A percentile compares a stretch with the other conserved stretches of the same genome.
These are phyloP conservation scores for Eclectus roratus DNA, from an alignment of 2,113 vertebrate genomes.

Conservation along the genomic window DNA sequence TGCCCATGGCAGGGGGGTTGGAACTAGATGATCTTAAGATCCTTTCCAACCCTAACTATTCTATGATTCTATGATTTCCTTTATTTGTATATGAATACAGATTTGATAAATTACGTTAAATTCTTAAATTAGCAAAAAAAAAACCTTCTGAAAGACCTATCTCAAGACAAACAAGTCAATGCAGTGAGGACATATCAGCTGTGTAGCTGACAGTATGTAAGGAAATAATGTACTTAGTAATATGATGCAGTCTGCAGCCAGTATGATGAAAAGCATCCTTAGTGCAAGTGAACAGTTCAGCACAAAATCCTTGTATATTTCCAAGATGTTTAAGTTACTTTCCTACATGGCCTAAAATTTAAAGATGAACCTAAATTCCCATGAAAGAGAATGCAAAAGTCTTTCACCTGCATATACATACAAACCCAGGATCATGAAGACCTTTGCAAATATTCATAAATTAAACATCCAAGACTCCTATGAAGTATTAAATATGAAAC, in stretches of 20 bases:
- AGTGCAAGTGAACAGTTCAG: not conserved
- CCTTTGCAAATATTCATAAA: not conserved
- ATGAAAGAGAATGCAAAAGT: not conserved
- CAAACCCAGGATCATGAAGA: not conserved
- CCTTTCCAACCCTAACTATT: too few relatives aligned
- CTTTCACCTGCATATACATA: not conserved
- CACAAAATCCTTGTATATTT: not conserved
- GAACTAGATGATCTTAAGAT: too few relatives aligned
- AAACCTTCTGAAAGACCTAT: not conserved
- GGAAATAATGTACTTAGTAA: not conserved
- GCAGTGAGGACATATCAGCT: not conserved
- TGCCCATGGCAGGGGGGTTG: too few relatives aligned
- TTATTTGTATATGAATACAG: not conserved
- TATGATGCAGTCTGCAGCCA: not conserved
- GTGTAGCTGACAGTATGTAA: not conserved
- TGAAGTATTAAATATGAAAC: not conserved
- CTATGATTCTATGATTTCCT: not conserved
- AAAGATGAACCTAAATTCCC: not conserved
- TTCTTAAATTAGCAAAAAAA: not conserved
- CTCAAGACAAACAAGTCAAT: not conserved
- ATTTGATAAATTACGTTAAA: not conserved
- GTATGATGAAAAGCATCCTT: not conserved
- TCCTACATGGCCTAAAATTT: not conserved
- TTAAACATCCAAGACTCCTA: not conserved
- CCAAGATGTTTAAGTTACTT: not conserved